phyloP scores from a whole-genome alignment of 2,113 vertebrate species.

The Paralichthys olivaceus region DNA sequence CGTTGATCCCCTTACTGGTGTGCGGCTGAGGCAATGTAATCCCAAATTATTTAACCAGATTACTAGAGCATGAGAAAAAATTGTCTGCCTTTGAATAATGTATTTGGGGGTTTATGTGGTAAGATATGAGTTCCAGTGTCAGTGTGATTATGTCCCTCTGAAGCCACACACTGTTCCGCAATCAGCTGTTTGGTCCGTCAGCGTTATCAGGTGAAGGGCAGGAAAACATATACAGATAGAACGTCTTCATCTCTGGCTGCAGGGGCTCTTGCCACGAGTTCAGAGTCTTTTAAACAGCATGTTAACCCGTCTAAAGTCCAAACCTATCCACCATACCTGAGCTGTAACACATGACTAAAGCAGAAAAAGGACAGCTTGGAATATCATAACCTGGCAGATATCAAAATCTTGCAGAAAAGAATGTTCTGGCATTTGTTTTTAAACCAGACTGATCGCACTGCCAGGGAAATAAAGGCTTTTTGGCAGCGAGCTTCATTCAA shows the following conservation, averaged over 20 bases:
- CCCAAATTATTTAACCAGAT: slow-evolving; percentile 83
- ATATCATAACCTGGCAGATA: slow-evolving; percentile 34
- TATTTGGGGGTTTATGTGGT: slow-evolving; percentile 52
- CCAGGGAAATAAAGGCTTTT: slow-evolving; percentile 40
- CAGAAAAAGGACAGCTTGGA: background rate
- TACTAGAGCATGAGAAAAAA: slow-evolving; percentile 71
- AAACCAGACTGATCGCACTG: background rate
- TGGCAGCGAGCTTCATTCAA: slow-evolving; percentile 19
- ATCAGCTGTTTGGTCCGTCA: background rate
- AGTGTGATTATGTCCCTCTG: slow-evolving; percentile 27
- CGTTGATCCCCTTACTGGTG: slow-evolving; percentile 75
- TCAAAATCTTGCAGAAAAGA: slow-evolving; percentile 5
- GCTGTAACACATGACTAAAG: slow-evolving; percentile 20
- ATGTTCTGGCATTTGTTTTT: slow-evolving; percentile 17
- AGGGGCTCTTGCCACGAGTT: background rate
- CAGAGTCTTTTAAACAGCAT: background rate
- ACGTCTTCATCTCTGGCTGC: background rate
- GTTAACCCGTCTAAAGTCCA: background rate
- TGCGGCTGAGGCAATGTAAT: slow-evolving; percentile 75
- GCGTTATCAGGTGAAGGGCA: slow-evolving; percentile 24
- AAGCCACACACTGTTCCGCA: slow-evolving; percentile 8
- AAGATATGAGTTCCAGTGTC: slow-evolving; percentile 51
- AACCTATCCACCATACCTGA: slow-evolving; percentile 7
- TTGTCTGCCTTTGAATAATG: slow-evolving; percentile 67
- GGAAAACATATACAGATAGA: background rate